phyloP scores from a whole-genome alignment of 2,797 vertebrate genomes.

The Oreortyx pictus region DNA sequence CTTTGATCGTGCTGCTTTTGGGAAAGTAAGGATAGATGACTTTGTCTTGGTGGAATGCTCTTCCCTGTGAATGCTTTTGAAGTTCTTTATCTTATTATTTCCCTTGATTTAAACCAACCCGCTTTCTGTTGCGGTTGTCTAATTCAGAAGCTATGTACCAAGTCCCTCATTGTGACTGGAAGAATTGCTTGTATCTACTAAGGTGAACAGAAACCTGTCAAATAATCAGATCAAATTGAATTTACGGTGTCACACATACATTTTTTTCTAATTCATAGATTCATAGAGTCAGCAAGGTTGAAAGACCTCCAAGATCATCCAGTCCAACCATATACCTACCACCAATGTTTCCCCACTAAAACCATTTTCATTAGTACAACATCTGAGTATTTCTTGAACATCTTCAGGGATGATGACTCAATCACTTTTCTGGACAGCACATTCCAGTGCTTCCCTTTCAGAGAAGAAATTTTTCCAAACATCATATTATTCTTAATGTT shows the following conservation, averaged over 20 bases:
- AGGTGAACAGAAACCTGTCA: neutral
- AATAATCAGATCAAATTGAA: neutral
- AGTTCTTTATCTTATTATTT: conserved; percentile 41
- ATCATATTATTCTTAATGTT: neutral
- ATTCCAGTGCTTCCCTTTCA: no score
- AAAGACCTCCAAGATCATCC: no score
- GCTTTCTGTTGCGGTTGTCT: neutral
- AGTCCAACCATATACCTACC: no score
- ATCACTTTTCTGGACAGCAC: no score
- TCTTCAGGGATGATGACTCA: no score
- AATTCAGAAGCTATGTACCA: neutral
- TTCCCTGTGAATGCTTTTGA: conserved; percentile 9
- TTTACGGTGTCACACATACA: neutral
- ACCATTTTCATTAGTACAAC: no score
- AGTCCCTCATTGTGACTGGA: neutral
- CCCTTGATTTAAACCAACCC: conserved; percentile 32
- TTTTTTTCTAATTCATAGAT: neutral
- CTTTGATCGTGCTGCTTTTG: conserved; percentile 59
- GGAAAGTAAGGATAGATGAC: conserved; percentile 49
- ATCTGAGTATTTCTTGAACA: no score
- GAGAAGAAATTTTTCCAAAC: no score
- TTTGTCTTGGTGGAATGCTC: conserved; percentile 58
- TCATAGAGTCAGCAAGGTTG: no score
- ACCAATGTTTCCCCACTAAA: no score
- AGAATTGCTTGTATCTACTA: neutral